Conservation (phyloP, 2,113 vertebrate genomes). For the Sapayoa aenigma region DNA sequence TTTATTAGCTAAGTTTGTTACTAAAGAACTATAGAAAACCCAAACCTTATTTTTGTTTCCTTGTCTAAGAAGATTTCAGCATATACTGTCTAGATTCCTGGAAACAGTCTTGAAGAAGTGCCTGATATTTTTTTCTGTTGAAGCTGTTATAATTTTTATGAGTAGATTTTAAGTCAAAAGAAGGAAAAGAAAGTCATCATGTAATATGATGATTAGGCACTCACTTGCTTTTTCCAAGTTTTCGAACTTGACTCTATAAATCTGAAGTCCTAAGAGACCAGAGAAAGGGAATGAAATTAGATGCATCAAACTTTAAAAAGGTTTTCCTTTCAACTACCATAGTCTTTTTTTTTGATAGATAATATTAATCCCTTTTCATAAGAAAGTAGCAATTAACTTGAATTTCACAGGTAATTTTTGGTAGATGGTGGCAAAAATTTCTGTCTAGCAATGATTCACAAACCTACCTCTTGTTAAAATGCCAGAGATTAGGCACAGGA, state of each 20-base stretch:
- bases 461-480: background rate
- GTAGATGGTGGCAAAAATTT: background rate
- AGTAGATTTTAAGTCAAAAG: background rate
- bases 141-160: background rate
- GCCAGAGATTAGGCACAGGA: background rate
- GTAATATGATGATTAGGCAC: background rate
- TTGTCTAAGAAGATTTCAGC: background rate
- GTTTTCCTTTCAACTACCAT: background rate
- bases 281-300: background rate
- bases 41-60: background rate
- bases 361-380: background rate
- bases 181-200: background rate
- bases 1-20: background rate
- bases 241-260: background rate
- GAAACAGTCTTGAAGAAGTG: background rate
- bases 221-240: background rate
- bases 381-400: background rate
- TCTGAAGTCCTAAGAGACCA: background rate
- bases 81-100: background rate
- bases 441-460: background rate
- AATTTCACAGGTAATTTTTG: background rate
- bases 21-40: background rate
- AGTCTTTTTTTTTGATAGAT: background rate
- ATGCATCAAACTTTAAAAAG: background rate
- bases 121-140: background rate